Base-by-base conservation (phyloP, 2,888 invertebrate species). In the Trichogramma evanescens region DNA sequence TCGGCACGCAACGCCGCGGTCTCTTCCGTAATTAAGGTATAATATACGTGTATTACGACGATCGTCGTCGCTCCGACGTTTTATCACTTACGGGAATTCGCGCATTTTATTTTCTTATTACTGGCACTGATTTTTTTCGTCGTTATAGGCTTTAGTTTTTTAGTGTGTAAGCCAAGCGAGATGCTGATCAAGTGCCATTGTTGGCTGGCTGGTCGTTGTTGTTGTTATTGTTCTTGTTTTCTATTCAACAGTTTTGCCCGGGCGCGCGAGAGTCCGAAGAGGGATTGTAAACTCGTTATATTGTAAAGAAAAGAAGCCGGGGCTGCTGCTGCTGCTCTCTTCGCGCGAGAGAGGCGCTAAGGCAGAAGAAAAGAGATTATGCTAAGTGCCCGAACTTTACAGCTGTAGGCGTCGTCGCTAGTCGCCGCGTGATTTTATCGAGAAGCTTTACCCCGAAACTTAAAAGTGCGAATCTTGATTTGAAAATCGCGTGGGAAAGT, bases 271-370 rank as follows among this genome's bases (percentile, higher is more conserved):
- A 26, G 9, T 26, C 26, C n/a, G 38, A n/a, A 56, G 59, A 60
- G 50, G 43, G 62, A 60, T 63, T 51, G 59, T 58, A 65, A 62
- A 63, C 58, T 63, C 58, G 61, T 63, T 63, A 60, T 58, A 63
- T 60, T 60, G 57, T 26, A 26, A 26, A 26, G 26, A 26, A 26
- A 26, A 26, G 26, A 26, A 26, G 26, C 26, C 26, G 26, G 26
- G 26, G n/a, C n/a, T n/a, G n/a, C n/a, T n/a, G n/a, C n/a, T n/a
- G n/a, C n/a, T n/a, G n/a, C n/a, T n/a, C n/a, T n/a, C n/a, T n/a
- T n/a, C n/a, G n/a, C n/a, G n/a, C n/a, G n/a, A n/a, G n/a, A n/a
- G n/a, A n/a, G n/a, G 13, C 13, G 13, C 13, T n/a, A 13, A 13
- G 13, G 26, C 26, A 26, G 26, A 26, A 26, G 26, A 26, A 26